Percentiles rank a stretch among this genome's conserved stretches.
Conservation (phyloP, 2,888 invertebrate genomes). For the Tipula helvola region DNA sequence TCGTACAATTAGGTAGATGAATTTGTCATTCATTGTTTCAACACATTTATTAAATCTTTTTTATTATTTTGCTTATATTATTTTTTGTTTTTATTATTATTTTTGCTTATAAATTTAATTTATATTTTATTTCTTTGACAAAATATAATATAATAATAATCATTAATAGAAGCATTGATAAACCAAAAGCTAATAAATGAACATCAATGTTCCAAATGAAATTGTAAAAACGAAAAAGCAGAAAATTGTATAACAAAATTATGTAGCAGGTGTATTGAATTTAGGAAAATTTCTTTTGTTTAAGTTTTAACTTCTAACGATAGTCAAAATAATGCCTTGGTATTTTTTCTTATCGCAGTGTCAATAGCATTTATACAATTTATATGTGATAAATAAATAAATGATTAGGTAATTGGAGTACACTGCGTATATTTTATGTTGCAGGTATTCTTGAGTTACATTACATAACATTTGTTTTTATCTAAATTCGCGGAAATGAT, state of each 20-base stretch:
- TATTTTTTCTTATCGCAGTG: background rate
- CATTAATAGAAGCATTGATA: background rate
- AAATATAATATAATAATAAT: background rate
- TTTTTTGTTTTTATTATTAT: background rate
- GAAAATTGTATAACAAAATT: background rate
- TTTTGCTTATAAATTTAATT: background rate
- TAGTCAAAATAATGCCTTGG: background rate
- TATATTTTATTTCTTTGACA: background rate
- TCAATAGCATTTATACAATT: background rate
- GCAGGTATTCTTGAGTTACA: background rate
- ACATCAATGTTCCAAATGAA: background rate
- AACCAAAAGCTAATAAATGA: background rate
- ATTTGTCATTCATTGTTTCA: too few relatives aligned
- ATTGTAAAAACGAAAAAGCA: background rate
- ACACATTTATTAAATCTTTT: too few relatives aligned
- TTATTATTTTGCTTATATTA: too few relatives aligned
- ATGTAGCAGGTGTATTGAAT: background rate
- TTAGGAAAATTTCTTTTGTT: background rate
- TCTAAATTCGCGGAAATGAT: background rate
- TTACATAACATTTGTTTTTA: background rate
- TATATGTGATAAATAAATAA: background rate
- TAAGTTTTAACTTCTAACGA: background rate
- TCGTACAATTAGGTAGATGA: too few relatives aligned
- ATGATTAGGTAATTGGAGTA: too few relatives aligned
- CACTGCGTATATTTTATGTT: background rate